These are phyloP conservation scores for Sminthopsis crassicaudata DNA, from an alignment of 2,113 vertebrate species.

Conservation along the genomic window DNA sequence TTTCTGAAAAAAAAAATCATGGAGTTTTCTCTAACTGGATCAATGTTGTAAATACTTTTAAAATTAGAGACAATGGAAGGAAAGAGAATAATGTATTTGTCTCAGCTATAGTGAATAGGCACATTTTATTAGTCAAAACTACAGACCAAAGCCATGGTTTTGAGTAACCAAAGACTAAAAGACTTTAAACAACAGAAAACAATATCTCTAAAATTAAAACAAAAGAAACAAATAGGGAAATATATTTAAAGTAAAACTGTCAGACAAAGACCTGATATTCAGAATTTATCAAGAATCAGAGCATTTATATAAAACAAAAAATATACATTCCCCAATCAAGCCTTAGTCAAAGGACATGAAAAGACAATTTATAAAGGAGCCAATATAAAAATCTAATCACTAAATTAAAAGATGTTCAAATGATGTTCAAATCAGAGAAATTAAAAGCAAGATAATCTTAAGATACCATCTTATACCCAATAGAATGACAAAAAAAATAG, in stretches of 20 bases:
- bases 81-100: background rate
- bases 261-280: background rate
- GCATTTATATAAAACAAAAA: background rate
- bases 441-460: background rate
- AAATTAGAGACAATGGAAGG: background rate
- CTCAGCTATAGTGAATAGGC: background rate
- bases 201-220: background rate
- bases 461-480: background rate
- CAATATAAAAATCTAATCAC: background rate
- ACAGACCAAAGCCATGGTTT: background rate
- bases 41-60: background rate
- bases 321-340: background rate
- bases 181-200: background rate
- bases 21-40: background rate
- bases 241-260: background rate
- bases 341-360: background rate
- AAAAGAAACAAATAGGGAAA: background rate
- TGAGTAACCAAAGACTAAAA: background rate
- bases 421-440: background rate
- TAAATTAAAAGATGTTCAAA: background rate
- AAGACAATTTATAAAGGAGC: background rate
- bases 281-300: background rate
- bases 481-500: background rate
- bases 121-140: background rate
- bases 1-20: constrained; percentile 17